Evolutionary conservation across 2,888 invertebrate genomes (phyloP).

Genomic region (Orchesella flavescens): DNA sequence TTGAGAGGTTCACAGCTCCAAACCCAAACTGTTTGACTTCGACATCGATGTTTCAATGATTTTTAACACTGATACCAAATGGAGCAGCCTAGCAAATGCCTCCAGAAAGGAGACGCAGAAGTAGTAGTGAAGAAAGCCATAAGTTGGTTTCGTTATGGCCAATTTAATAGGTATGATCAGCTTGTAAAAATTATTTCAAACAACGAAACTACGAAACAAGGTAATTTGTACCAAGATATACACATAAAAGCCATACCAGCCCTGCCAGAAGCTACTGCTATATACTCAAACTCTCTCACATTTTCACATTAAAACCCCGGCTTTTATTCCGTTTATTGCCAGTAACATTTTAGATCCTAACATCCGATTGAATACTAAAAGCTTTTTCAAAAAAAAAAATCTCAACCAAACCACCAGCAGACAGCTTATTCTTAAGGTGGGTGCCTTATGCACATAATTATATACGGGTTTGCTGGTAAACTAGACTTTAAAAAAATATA

Average conservation of each 20-base stretch:
- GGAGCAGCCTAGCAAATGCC: constrained; percentile 5
- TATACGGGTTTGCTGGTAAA: too few relatives aligned
- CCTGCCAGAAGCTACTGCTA: constrained; percentile 43
- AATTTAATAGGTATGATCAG: too few relatives aligned
- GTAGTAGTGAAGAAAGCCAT: too few relatives aligned
- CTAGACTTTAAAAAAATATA: too few relatives aligned
- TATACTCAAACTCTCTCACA: constrained; percentile 33
- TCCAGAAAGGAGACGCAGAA: constrained; percentile 13
- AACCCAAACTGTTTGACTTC: constrained; percentile 14
- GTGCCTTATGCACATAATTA: not conserved
- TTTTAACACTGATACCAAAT: constrained; percentile 36
- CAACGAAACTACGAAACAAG: constrained; percentile 15
- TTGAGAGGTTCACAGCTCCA: constrained; percentile 5
- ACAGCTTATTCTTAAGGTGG: too few relatives aligned
- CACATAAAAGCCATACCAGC: not conserved
- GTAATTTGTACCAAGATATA: constrained; percentile 18
- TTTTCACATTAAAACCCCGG: not conserved
- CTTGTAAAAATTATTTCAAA: not conserved
- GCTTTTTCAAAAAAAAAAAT: too few relatives aligned
- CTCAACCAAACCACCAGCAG: too few relatives aligned
- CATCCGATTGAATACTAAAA: constrained; percentile 18
- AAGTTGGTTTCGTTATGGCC: not conserved
- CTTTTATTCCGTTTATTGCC: not conserved
- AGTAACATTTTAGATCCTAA: constrained; percentile 2
- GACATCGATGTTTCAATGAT: constrained; percentile 22